Conservation (phyloP, 2,113 vertebrate species). For the Varanus komodoensis region DNA sequence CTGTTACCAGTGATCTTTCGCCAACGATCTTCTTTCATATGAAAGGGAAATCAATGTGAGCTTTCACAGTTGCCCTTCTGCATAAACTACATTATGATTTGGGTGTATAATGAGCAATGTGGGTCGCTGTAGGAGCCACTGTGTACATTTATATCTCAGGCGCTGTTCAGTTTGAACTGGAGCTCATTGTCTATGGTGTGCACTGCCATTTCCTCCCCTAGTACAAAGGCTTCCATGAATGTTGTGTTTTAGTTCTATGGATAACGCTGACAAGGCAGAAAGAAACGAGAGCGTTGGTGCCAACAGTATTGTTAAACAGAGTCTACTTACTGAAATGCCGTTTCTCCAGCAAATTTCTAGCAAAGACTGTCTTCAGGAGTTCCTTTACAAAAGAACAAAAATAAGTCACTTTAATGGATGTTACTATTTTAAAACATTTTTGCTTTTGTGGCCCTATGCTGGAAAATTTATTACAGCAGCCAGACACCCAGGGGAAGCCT, state of each 20-base stretch:
- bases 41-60: conserved; percentile 55
- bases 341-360: conserved; percentile 52
- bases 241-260: rapidly evolving
- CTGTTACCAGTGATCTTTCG: conserved; percentile 31
- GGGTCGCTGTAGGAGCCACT: not conserved
- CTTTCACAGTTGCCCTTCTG: not conserved
- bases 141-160: not conserved
- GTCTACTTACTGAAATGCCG: conserved; percentile 25
- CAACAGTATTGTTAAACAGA: not conserved
- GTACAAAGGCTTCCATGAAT: not conserved
- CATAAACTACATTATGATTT: not conserved
- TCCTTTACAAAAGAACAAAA: conserved; percentile 2
- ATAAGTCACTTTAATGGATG: conserved; percentile 27
- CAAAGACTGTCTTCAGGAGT: conserved; percentile 38
- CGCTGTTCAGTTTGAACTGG: not conserved
- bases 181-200: not conserved
- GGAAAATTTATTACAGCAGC: conserved; percentile 40
- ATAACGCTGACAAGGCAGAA: rapidly evolving
- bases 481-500: conserved; percentile 37
- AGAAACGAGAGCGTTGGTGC: not conserved
- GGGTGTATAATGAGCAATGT: not conserved
- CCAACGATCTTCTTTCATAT: conserved; percentile 39
- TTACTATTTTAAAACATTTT: conserved; percentile 42
- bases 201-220: rapidly evolving
- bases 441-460: not conserved